Evolutionary conservation across 2,113 vertebrate genomes (phyloP).

Genomic region (Psephotus haematonotus): DNA sequence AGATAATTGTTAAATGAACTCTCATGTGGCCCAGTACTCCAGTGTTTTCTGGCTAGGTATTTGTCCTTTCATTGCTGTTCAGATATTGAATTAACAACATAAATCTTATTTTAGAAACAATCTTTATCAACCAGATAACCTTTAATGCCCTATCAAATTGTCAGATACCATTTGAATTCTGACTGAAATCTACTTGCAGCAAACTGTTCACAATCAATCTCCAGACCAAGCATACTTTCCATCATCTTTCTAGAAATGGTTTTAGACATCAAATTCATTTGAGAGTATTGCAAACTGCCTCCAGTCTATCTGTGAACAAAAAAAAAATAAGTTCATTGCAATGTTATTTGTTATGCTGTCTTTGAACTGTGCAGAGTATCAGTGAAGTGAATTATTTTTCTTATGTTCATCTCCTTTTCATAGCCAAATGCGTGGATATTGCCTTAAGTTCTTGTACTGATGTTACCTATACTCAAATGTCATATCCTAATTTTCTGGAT

Average conservation of each 20-base stretch:
- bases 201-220: not conserved
- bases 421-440: conserved; percentile 84
- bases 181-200: not conserved
- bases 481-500: conserved; percentile 87
- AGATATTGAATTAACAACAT: not conserved
- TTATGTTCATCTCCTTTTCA: not conserved
- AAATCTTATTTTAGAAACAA: not conserved
- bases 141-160: not conserved
- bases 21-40: not conserved
- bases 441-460: conserved; percentile 87
- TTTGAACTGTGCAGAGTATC: not conserved
- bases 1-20: not conserved
- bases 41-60: not conserved
- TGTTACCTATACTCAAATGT: conserved; percentile 79
- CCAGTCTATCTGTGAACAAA: not conserved
- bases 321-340: not conserved
- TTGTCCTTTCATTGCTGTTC: not conserved
- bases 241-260: not conserved
- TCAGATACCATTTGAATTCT: not conserved
- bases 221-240: not conserved
- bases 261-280: not conserved
- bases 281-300: not conserved
- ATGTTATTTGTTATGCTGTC: not conserved
- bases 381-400: not conserved
- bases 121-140: not conserved